Evolutionary conservation across 2,888 invertebrate species (phyloP).

Genomic region (Spilosoma lubricipeda): DNA sequence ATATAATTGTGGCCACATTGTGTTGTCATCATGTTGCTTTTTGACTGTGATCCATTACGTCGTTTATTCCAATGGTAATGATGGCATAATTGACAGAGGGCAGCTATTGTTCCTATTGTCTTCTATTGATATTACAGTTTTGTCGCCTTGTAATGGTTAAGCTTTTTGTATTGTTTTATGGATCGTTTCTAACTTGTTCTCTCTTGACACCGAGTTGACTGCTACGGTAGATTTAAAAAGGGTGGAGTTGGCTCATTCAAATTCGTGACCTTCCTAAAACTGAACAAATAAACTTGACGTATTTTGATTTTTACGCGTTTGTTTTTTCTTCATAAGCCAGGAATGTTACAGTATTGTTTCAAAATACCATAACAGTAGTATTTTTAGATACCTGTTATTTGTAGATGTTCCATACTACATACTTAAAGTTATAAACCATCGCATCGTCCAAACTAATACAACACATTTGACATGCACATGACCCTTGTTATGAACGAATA

Average conservation of each 20-base stretch:
- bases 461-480: slow-evolving; percentile 36
- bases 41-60: slow-evolving; percentile 81
- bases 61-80: slow-evolving; percentile 85
- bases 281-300: neutral
- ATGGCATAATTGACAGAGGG: slow-evolving; percentile 85
- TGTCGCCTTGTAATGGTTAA: slow-evolving; percentile 83
- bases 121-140: slow-evolving; percentile 83
- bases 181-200: slow-evolving; percentile 68
- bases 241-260: slow-evolving; percentile 76
- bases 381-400: neutral
- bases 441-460: slow-evolving; percentile 25
- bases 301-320: slow-evolving; percentile 18
- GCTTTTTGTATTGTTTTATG: slow-evolving; percentile 77
- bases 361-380: slow-evolving; percentile 13
- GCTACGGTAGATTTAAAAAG: slow-evolving; percentile 74
- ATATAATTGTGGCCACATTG: slow-evolving; percentile 56
- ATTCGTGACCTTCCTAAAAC: slow-evolving; percentile 58
- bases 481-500: slow-evolving; percentile 50
- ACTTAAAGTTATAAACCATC: neutral
- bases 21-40: slow-evolving; percentile 79
- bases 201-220: slow-evolving; percentile 68
- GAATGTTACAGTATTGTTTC: slow-evolving; percentile 27
- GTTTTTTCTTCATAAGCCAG: slow-evolving; percentile 18
- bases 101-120: slow-evolving; percentile 85
- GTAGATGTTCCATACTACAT: neutral